phyloP scores from a whole-genome alignment of 2,797 vertebrate species.

The Chrosomus eos region DNA sequence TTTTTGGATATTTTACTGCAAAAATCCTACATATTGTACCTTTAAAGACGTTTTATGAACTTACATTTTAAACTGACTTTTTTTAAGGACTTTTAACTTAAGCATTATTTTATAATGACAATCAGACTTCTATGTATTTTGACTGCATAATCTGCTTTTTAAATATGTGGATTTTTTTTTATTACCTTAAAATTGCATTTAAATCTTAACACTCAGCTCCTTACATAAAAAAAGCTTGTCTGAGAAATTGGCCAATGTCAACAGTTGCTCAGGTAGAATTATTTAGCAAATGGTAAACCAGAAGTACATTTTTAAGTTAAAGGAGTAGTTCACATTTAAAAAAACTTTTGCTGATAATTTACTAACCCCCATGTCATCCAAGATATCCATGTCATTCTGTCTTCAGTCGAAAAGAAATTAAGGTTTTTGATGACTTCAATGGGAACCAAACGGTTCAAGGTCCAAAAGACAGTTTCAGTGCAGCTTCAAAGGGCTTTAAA shows the following conservation, averaged over 20 bases:
- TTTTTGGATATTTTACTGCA: no score
- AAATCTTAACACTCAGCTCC: background rate
- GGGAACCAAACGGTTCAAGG: no score
- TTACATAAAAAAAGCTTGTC: background rate
- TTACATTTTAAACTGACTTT: background rate
- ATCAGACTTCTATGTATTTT: background rate
- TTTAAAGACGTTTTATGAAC: background rate
- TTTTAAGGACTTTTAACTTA: background rate
- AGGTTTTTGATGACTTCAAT: no score
- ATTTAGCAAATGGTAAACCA: background rate
- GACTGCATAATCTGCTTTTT: background rate
- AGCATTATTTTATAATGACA: background rate
- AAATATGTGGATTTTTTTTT: background rate
- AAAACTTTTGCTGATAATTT: no score
- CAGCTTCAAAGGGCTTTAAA: no score
- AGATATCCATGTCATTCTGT: no score
- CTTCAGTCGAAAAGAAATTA: no score
- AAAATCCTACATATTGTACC: no score
- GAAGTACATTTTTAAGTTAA: background rate
- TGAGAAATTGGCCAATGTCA: background rate
- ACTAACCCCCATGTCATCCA: no score
- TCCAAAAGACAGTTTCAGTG: no score
- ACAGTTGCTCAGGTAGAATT: background rate
- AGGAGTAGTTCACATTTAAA: no score
- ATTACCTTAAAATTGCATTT: background rate